Conservation (phyloP, 1,140 invertebrate genomes). For the Orchesella cincta region DNA sequence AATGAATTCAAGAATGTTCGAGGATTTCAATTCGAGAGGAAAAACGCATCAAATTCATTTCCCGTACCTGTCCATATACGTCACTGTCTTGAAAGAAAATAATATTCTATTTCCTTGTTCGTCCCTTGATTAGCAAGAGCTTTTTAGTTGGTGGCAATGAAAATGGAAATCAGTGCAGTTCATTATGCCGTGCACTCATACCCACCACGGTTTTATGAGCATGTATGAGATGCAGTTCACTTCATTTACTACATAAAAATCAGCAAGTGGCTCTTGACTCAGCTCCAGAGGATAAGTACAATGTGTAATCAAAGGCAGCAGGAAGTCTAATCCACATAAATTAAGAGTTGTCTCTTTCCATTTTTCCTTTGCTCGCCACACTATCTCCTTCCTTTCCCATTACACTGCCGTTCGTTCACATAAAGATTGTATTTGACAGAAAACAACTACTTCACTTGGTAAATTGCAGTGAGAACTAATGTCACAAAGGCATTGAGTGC, state of each 20-base stretch:
- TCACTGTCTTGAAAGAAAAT: too few species aligned
- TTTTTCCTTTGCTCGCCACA: neutral
- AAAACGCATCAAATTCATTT: too few species aligned
- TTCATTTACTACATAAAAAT: neutral
- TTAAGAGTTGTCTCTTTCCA: slow-evolving; percentile 4
- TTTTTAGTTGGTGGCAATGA: neutral
- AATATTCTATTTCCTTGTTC: too few species aligned
- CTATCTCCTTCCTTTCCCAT: neutral
- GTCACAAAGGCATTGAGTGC: slow-evolving; percentile 7
- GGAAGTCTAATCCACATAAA: slow-evolving; percentile 24
- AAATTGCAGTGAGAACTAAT: neutral
- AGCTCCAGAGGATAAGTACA: neutral
- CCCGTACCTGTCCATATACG: too few species aligned
- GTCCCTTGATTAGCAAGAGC: too few species aligned
- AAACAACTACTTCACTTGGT: neutral
- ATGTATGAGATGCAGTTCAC: neutral
- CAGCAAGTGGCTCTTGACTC: slow-evolving; percentile 19
- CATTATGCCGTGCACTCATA: neutral
- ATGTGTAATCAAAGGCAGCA: slow-evolving; percentile 21
- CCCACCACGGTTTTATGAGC: neutral
- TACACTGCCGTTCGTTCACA: neutral
- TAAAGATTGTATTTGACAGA: neutral
- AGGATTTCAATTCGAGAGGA: slow-evolving; percentile 17
- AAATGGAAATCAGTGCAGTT: neutral
- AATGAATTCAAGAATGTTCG: neutral